phyloP scores from a whole-genome alignment of 2,888 invertebrate genomes.

The Megalurothrips usitatus region DNA sequence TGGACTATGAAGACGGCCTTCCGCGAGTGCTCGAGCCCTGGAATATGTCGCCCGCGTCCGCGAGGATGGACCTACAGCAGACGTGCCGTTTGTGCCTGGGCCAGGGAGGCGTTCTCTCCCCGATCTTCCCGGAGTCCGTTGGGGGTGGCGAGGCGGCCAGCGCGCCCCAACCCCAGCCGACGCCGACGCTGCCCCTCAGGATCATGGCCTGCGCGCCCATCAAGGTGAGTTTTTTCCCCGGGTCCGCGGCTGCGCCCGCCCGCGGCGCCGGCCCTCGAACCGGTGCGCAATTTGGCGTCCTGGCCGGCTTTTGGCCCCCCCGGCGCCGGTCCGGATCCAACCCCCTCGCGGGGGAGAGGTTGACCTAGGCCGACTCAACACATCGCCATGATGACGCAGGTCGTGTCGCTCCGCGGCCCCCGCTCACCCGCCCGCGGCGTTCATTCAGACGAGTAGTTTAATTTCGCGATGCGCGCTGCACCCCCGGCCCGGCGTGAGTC shows the following conservation, averaged over 20 bases:
- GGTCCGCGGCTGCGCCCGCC: background rate
- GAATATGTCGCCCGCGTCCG: background rate
- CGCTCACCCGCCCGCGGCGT: background rate
- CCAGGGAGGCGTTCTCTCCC: slow-evolving; percentile 58
- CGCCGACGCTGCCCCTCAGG: slow-evolving; percentile 28
- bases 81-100: slow-evolving; percentile 64
- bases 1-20: slow-evolving; percentile 3
- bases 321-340: background rate
- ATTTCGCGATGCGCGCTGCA: background rate
- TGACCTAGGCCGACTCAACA: slow-evolving; percentile 18
- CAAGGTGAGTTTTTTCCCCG: slow-evolving; percentile 15
- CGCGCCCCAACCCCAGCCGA: slow-evolving; percentile 7
- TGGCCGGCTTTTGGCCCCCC: background rate
- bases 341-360: slow-evolving; percentile 26
- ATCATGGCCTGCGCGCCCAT: slow-evolving; percentile 32
- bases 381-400: background rate
- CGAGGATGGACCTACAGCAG: slow-evolving; percentile 37
- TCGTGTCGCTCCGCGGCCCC: background rate
- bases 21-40: background rate
- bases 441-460: background rate
- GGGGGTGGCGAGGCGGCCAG: slow-evolving; percentile 11
- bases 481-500: background rate
- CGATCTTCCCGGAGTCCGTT: slow-evolving; percentile 50
- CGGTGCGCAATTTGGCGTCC: background rate
- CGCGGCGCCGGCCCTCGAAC: background rate